Evolutionary conservation across 2,888 invertebrate genomes (phyloP).

Genomic region (Chydorus sphaericus): DNA sequence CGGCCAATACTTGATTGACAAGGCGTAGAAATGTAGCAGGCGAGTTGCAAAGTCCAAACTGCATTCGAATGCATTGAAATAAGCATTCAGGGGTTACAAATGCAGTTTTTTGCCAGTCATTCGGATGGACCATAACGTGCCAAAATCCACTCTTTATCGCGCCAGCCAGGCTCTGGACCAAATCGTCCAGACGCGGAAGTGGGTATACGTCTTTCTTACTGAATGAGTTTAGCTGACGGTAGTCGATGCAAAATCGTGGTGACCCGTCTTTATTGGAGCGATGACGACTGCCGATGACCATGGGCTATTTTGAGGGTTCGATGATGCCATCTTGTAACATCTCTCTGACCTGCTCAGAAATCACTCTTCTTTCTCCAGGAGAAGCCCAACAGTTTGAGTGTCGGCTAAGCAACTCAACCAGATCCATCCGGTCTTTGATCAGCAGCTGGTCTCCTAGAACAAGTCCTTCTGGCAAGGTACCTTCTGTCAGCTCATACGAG

Average conservation of each 20-base stretch:
- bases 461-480: too few relatives aligned
- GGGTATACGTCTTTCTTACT: slow-evolving; percentile 1
- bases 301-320: background rate
- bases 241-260: slow-evolving; percentile 7
- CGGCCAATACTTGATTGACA: slow-evolving; percentile 24
- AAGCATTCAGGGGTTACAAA: slow-evolving; percentile 7
- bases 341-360: background rate
- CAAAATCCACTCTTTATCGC: slow-evolving; percentile 7
- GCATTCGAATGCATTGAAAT: slow-evolving; percentile 3
- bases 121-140: background rate
- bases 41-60: slow-evolving; percentile 25
- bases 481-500: too few relatives aligned
- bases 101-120: slow-evolving; percentile 4
- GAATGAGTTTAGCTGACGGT: background rate
- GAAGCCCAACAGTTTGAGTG: too few relatives aligned
- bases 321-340: slow-evolving; percentile 7
- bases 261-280: slow-evolving; percentile 6
- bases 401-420: too few relatives aligned
- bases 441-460: too few relatives aligned
- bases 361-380: background rate
- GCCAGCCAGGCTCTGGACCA: background rate
- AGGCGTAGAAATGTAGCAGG: slow-evolving; percentile 24
- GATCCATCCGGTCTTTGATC: too few relatives aligned
- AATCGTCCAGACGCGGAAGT: slow-evolving; percentile 7
- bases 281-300: slow-evolving; percentile 9